Percentiles rank a stretch among this genome's conserved stretches.
Evolutionary conservation across 1,140 invertebrate genomes (phyloP).

Genomic region (Drosophila elegans): DNA sequence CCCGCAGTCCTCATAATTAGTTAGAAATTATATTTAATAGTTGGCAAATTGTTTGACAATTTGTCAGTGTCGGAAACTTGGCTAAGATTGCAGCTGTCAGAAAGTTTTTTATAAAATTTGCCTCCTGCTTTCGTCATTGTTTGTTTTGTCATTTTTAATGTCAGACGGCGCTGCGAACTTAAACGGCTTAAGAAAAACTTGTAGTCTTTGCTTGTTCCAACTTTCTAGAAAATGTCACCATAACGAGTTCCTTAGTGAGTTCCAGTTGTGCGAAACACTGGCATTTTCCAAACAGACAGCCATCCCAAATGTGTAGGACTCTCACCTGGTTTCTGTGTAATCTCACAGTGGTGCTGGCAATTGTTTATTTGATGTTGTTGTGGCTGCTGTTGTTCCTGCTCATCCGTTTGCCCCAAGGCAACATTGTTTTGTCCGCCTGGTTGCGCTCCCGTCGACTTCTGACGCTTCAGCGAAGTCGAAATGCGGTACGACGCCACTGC

Average conservation of each 20-base stretch:
- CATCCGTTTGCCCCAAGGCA: constrained; percentile 35
- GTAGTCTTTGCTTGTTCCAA: not conserved
- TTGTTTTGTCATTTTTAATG: constrained; percentile 37
- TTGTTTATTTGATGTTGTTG: constrained; percentile 53
- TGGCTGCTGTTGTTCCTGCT: constrained; percentile 50
- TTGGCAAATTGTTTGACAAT: constrained; percentile 44
- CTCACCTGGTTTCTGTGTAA: constrained; percentile 73
- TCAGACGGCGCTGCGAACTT: constrained; percentile 37
- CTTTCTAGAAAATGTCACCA: constrained; percentile 13
- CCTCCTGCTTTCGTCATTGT: constrained; percentile 1
- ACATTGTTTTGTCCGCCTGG: constrained; percentile 71
- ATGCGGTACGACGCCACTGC: constrained; percentile 55
- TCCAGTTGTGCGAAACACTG: not conserved
- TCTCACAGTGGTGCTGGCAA: constrained; percentile 64
- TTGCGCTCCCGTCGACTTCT: constrained; percentile 69
- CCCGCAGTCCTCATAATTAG: constrained; percentile 36
- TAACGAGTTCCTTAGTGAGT: constrained; percentile 3
- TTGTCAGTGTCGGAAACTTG: constrained; percentile 50
- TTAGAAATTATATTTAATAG: constrained; percentile 39
- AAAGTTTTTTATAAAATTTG: constrained; percentile 3
- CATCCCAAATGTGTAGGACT: constrained; percentile 8
- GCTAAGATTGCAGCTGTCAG: constrained; percentile 14
- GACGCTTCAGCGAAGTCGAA: constrained; percentile 65
- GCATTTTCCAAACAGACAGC: constrained; percentile 35
- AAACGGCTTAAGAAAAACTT: constrained; percentile 35